These are phyloP conservation scores for Metopia argyrocephala DNA, from an alignment of 2,888 invertebrate species.

Conservation along the genomic window DNA sequence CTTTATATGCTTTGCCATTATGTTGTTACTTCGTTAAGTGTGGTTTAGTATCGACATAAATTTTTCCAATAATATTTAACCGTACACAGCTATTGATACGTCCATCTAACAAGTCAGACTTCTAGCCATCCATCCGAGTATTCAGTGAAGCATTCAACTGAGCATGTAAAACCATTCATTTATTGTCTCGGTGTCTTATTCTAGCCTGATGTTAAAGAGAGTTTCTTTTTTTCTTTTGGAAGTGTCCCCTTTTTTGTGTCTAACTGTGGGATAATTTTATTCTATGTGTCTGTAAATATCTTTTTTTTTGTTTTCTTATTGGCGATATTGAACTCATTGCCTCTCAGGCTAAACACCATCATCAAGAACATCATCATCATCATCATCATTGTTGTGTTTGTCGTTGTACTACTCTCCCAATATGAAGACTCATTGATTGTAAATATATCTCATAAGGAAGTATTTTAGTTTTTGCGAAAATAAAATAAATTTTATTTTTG, in stretches of 20 bases:
- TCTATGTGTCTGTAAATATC: neutral
- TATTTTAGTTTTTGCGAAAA: slow-evolving; percentile 37
- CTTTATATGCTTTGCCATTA: neutral
- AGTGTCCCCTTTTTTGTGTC: neutral
- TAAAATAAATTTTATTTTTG: neutral
- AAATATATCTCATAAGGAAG: slow-evolving; percentile 62
- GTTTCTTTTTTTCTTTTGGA: slow-evolving; percentile 5
- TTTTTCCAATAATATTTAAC: slow-evolving; percentile 49
- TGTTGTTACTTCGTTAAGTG: neutral
- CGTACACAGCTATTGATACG: slow-evolving; percentile 16
- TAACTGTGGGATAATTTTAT: neutral
- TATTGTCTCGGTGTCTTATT: slow-evolving; percentile 14
- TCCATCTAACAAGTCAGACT: neutral
- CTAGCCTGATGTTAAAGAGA: neutral
- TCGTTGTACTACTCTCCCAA: too few species aligned
- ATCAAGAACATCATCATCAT: neutral
- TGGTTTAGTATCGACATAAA: slow-evolving; percentile 8
- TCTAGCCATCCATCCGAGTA: neutral
- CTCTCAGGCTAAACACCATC: slow-evolving; percentile 12
- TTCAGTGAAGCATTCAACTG: slow-evolving; percentile 8
- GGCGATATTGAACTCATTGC: slow-evolving; percentile 46
- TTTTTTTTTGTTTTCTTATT: slow-evolving; percentile 48
- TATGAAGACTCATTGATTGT: slow-evolving; percentile 54
- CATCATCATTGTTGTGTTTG: slow-evolving; percentile 16
- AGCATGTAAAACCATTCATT: slow-evolving; percentile 43